Percentiles rank a stretch among this genome's conserved stretches.
phyloP scores from a whole-genome alignment of 2,797 vertebrate species.

The Cercopithecus hamlyni region DNA sequence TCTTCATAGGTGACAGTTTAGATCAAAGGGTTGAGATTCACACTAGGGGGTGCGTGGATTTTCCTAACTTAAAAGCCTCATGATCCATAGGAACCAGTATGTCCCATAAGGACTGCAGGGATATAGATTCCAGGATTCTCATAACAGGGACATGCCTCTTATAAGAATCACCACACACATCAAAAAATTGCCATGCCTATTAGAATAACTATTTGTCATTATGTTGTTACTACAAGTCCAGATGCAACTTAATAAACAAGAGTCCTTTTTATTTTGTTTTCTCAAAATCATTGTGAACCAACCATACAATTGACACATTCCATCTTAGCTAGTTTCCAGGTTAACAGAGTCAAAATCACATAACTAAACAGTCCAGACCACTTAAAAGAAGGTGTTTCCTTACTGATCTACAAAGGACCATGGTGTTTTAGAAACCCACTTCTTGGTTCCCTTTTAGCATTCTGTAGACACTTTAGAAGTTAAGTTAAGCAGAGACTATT shows the following conservation, averaged over 20 bases:
- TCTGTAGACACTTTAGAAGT: background rate
- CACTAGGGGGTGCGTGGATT: background rate
- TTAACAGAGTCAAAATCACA: background rate
- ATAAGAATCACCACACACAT: background rate
- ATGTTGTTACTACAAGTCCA: background rate
- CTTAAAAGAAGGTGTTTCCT: background rate
- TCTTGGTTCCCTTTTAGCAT: background rate
- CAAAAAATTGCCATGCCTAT: background rate
- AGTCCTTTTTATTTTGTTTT: background rate
- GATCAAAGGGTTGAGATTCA: background rate
- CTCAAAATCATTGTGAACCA: background rate
- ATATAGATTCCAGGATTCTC: background rate
- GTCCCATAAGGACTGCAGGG: background rate
- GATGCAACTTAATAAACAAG: background rate
- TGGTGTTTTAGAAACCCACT: background rate
- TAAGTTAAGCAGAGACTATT: background rate
- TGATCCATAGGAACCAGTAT: background rate
- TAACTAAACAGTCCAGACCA: background rate
- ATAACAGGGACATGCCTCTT: no score
- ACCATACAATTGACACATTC: background rate
- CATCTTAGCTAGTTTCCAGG: background rate
- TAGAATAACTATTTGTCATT: background rate
- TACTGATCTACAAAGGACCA: no score
- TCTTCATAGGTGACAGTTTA: background rate
- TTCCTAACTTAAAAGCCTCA: background rate